Conservation (phyloP, 1,140 invertebrate species). For the Lepidotrigona ventralis region DNA sequence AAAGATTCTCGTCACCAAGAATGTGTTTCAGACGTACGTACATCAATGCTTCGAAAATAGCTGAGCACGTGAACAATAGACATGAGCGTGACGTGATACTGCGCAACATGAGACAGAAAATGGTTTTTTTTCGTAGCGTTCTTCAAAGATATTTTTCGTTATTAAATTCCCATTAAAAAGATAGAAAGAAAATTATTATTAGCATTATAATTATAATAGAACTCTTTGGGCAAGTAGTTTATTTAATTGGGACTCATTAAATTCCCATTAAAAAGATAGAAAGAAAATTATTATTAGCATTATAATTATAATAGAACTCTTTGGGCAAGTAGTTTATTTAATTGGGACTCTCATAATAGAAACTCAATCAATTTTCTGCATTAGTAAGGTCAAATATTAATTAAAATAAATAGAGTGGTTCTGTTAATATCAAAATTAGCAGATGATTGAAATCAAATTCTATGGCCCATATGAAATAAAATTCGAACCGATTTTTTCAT, state of each 20-base stretch:
- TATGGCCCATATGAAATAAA: too few species aligned
- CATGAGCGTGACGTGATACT: background rate
- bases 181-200: background rate
- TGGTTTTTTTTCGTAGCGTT: background rate
- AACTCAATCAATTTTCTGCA: too few species aligned
- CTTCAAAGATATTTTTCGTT: background rate
- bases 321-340: background rate
- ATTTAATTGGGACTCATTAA: background rate
- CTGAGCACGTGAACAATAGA: conserved; percentile 5
- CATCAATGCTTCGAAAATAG: background rate
- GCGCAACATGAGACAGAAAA: background rate
- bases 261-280: background rate
- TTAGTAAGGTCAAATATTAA: too few species aligned
- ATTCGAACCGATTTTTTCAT: too few species aligned
- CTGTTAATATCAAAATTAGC: too few species aligned
- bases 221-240: background rate
- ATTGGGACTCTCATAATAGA: too few species aligned
- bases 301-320: too few species aligned
- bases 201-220: background rate
- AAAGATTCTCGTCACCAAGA: background rate
- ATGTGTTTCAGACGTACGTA: background rate
- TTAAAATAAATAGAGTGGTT: too few species aligned
- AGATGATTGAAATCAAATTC: too few species aligned
- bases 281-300: background rate
- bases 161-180: background rate